Conservation (phyloP, 2,113 vertebrate genomes). For the Loxodonta africana region DNA sequence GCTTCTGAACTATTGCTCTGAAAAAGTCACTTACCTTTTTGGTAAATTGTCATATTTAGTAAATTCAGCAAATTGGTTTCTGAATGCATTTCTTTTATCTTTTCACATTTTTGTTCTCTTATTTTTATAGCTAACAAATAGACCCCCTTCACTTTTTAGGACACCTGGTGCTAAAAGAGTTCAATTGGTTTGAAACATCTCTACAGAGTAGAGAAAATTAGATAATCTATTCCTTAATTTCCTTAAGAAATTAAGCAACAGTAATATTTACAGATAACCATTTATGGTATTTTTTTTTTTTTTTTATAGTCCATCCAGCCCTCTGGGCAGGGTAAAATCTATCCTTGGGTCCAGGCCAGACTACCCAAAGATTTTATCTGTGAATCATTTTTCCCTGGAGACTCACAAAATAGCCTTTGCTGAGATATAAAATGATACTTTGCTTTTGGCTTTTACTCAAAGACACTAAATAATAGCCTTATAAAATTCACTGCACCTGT, state of each 20-base stretch:
- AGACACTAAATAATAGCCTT: neutral
- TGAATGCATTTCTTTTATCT: neutral
- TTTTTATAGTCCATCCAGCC: neutral
- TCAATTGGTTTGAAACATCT: neutral
- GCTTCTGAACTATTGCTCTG: neutral
- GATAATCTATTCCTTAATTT: constrained; percentile 41
- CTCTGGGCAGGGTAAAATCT: constrained; percentile 15
- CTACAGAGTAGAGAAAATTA: constrained; percentile 21
- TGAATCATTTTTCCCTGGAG: constrained; percentile 30
- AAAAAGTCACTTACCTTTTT: constrained; percentile 29
- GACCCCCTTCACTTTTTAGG: neutral
- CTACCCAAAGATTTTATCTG: neutral
- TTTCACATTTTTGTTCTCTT: neutral
- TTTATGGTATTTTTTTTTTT: neutral
- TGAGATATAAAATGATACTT: constrained; percentile 43
- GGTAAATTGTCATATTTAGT: constrained; percentile 25
- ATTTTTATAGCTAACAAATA: neutral
- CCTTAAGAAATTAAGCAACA: constrained; percentile 14
- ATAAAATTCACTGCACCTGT: constrained; percentile 21
- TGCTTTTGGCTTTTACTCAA: constrained; percentile 58
- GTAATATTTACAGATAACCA: constrained; percentile 38
- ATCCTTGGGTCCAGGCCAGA: neutral
- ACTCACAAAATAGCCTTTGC: constrained; percentile 1
- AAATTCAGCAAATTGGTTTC: constrained; percentile 47
- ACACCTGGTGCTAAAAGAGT: neutral